Base-by-base conservation (phyloP, 2,113 vertebrate species). In the Bos javanicus region DNA sequence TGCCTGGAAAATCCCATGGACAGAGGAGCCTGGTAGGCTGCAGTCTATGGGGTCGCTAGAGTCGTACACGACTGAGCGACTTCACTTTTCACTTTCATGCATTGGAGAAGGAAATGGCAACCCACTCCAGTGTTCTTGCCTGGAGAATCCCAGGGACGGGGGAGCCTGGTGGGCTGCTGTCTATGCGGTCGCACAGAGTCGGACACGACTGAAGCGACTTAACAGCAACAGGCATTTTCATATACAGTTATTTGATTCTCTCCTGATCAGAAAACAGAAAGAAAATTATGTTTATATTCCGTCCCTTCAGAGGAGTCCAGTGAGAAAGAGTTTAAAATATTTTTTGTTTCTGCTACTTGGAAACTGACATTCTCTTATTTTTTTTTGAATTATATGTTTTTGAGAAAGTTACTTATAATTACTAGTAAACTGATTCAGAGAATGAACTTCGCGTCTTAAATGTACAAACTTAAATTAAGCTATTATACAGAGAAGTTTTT, bases 231-330 rank as follows among this genome's bases (percentile, higher is more conserved):
- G 60, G 60, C 60, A 30, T 71, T 67, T 50, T 9, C 83, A 46
- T 56, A 84, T 81, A 43, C 3, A 87, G 43, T 83, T 48, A 71
- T 39, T 78, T 78, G 6, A 90, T 93, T 93, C 28, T 59, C 50
- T 50, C 33, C 25, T 95, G 43, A 80, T 82, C 12, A 95, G 28
- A 95, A 96, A 95, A 81, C 16, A 74, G 46, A 81, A 95, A 82
- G 54, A 90, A 74, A 89, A 39, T 85, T 57, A 71, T 46, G 15
- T 52, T 87, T 67, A 39, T 60, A 86, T 30, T 43, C 64, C 30
- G 7, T 93, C 19, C n/a, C 95, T 84, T 82, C 33, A 87, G 36
- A 54, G 78, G 67, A 93, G 16, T 85, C 2, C 48, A 64, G 5
- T 59, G 28, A 80, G 33, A 90, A 64, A 76, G 23, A 15, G 0